Evolutionary conservation across 2,113 vertebrate species (phyloP).

Genomic region (Ginglymostoma cirratum): DNA sequence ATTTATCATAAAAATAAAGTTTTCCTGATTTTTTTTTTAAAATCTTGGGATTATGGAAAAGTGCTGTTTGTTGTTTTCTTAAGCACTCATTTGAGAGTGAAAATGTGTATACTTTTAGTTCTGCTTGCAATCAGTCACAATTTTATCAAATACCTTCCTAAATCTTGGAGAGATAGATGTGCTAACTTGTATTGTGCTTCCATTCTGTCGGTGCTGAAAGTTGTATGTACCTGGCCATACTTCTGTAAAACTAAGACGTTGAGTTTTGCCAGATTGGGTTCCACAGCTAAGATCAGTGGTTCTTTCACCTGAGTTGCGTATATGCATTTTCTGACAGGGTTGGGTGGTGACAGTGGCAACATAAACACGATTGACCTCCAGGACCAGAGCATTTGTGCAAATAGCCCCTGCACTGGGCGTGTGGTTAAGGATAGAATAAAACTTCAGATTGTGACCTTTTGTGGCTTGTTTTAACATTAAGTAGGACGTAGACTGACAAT

Average conservation of each 20-base stretch:
- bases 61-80: background rate
- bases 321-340: background rate
- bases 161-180: background rate
- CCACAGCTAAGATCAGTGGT: background rate
- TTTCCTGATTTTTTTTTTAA: slow-evolving; percentile 15
- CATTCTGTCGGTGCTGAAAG: background rate
- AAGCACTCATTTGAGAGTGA: background rate
- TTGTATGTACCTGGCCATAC: too few relatives aligned
- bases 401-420: background rate
- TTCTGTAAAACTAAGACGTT: background rate
- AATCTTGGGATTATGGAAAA: background rate
- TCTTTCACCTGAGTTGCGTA: background rate
- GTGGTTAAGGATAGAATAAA: background rate
- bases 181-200: background rate
- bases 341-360: background rate
- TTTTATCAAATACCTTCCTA: background rate
- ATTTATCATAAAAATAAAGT: slow-evolving; percentile 19
- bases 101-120: background rate
- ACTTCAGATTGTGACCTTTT: background rate
- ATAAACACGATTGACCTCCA: background rate
- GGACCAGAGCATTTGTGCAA: background rate
- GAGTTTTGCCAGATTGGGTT: background rate
- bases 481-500: background rate
- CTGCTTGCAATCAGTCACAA: background rate
- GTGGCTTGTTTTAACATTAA: background rate